Evolutionary conservation across 2,888 invertebrate species (phyloP).

Genomic region (Tenthredo distinguenda): DNA sequence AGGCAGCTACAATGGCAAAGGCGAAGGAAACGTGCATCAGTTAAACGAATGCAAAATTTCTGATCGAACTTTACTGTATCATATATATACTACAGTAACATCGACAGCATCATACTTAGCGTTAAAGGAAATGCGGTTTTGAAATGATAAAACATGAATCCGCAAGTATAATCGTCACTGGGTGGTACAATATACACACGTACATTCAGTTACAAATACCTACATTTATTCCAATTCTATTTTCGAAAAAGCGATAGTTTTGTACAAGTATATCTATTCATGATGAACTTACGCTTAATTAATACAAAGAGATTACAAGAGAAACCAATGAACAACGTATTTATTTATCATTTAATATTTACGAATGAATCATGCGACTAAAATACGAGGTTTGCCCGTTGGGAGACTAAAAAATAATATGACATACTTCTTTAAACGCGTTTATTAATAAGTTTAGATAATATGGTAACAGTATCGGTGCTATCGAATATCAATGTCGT

Average conservation of each 20-base stretch:
- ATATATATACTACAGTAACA: not conserved
- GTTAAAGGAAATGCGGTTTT: slow-evolving; percentile 33
- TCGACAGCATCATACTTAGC: not conserved
- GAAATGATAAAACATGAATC: not conserved
- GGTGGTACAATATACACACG: not conserved
- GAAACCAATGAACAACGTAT: not conserved
- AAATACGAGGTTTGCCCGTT: not conserved
- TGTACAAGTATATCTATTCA: not conserved
- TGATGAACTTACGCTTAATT: not conserved
- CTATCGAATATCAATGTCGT: not conserved
- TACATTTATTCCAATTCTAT: not conserved
- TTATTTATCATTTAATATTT: not conserved
- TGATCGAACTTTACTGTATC: not conserved
- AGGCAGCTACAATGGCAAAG: not conserved
- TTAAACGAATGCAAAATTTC: not conserved
- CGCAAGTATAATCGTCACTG: not conserved
- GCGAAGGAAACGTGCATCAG: not conserved
- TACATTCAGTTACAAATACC: not conserved
- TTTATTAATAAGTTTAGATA: not conserved
- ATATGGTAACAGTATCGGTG: not conserved
- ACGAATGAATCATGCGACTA: not conserved
- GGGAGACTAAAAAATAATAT: not conserved
- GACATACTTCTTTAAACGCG: not conserved
- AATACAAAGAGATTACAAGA: not conserved
- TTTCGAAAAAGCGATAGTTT: not conserved